Base-by-base conservation (phyloP, 2,888 invertebrate species). In the Conistra vaccinii region DNA sequence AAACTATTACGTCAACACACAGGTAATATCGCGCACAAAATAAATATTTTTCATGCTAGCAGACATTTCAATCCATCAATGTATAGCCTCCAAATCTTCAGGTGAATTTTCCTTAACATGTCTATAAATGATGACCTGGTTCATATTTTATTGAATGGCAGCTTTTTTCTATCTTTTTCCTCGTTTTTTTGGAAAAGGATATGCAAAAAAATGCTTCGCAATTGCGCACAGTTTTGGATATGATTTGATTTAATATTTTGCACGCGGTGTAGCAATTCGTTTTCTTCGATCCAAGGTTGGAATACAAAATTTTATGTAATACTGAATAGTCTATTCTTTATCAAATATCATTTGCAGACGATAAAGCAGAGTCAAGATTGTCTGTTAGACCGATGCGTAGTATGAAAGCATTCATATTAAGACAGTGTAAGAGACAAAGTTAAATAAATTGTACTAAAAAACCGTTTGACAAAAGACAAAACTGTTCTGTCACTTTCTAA, bases 11-110 rank as follows among this genome's bases (percentile, higher is more conserved):
- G 68, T 83, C 74, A 60, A 55, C 75, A 60, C 4, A 73, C 62
- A 55, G 72, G 73, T 76, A 85, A 83, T 84, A 84, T 84, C 71
- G 60, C 51, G 55, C 51, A 78, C 83, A 85, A 73, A 81, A 85
- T 85, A 85, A 87, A 85, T 87, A 85, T 85, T 85, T 77, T 85
- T 71, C 76, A 69, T 60, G 69, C 71, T 62, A 66, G 61, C 68
- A 78, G 29, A 85, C 78, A 82, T 78, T 68, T 73, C 65, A 65
- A 85, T 85, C 83, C 69, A 87, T 85, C 85, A 87, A 69, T 71
- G 80, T 85, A 71, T 69, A 76, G 62, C 23, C 23, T 42, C 69
- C 71, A 69, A 66, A 83, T 85, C 79, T 85, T 78, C 60, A 68
- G 75, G 75, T 78, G 65, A 72, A 73, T 85, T 79, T 81, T 81